A percentile compares a stretch with the other conserved stretches of the same genome.
These are phyloP conservation scores for Drepanosiphum platanoidis DNA, from an alignment of 2,888 invertebrate genomes.

Conservation along the genomic window DNA sequence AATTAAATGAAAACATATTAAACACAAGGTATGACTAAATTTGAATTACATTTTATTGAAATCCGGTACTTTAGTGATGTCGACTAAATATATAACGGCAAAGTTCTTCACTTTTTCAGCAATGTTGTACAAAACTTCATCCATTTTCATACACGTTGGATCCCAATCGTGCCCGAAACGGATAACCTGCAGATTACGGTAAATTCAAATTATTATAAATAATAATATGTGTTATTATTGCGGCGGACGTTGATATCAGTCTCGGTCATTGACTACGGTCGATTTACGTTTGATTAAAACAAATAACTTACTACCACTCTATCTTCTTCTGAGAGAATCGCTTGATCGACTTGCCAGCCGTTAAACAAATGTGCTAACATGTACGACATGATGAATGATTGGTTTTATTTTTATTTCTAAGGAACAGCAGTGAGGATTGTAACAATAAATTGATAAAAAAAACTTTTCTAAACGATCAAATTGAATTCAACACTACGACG, in stretches of 20 bases:
- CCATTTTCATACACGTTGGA: constrained; percentile 99
- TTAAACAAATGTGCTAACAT: constrained; percentile 99
- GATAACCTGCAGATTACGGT: constrained; percentile 76
- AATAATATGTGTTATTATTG: neutral
- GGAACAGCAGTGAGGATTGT: too few species aligned
- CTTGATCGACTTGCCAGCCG: constrained; percentile 99
- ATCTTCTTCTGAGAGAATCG: constrained; percentile 98
- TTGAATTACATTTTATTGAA: constrained; percentile 94
- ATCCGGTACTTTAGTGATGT: constrained; percentile 97
- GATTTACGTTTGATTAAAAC: neutral
- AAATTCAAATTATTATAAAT: neutral
- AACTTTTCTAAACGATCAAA: too few species aligned
- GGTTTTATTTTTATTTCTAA: too few species aligned
- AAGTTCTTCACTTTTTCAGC: constrained; percentile 99
- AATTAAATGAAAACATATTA: constrained; percentile 32
- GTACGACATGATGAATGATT: constrained; percentile 90
- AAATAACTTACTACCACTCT: constrained; percentile 88
- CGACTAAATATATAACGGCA: constrained; percentile 96
- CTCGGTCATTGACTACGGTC: neutral
- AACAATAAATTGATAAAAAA: too few species aligned
- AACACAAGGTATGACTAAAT: constrained; percentile 30
- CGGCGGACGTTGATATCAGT: neutral
- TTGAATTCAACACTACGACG: too few species aligned
- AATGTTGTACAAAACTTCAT: constrained; percentile 94
- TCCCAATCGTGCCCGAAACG: constrained; percentile 99